phyloP scores from a whole-genome alignment of 2,113 vertebrate genomes.

The Oplegnathus fasciatus region DNA sequence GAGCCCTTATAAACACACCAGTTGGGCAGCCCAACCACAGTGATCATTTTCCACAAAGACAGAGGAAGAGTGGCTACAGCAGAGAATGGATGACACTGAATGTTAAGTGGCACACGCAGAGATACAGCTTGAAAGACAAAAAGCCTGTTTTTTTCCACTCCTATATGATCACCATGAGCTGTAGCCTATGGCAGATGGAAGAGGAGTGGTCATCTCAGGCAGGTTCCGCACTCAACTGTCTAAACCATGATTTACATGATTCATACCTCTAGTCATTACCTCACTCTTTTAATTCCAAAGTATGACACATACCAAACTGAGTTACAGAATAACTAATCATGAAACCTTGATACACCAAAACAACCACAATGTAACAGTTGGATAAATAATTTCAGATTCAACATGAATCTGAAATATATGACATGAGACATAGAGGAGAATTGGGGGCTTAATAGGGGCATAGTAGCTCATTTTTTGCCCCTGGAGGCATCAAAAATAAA shows the following conservation, averaged over 20 bases:
- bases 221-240: neutral
- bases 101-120: neutral
- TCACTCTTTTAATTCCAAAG: neutral
- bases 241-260: neutral
- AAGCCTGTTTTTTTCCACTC: neutral
- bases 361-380: neutral
- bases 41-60: constrained; percentile 30
- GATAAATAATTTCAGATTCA: neutral
- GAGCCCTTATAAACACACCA: constrained; percentile 59
- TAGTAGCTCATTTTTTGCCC: no score
- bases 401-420: no score
- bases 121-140: neutral
- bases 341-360: neutral
- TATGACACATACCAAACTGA: neutral
- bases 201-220: neutral
- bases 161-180: neutral
- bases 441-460: no score
- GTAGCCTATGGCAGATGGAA: neutral
- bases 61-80: neutral
- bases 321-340: neutral
- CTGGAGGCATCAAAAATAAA: no score
- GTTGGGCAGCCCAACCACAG: constrained; percentile 31
- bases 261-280: neutral
- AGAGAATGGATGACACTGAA: neutral
- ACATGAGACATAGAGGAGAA: no score